Percentiles rank a stretch among this genome's conserved stretches.
Evolutionary conservation across 2,113 vertebrate species (phyloP).

Genomic region (Nyctereutes procyonoides): DNA sequence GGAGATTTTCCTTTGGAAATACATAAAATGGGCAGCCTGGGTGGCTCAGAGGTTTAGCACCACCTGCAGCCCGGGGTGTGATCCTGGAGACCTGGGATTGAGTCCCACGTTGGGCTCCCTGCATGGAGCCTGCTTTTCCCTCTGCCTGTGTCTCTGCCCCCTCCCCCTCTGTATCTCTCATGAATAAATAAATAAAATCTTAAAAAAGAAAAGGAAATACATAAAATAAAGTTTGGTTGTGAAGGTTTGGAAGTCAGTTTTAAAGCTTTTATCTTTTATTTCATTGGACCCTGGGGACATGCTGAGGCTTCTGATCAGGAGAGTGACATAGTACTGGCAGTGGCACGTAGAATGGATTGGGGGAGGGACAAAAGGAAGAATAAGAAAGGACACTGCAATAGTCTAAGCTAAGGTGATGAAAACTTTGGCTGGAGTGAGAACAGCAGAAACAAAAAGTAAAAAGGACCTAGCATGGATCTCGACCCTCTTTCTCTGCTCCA

Average conservation of each 20-base stretch:
- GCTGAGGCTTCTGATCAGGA: not conserved
- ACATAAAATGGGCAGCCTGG: not conserved
- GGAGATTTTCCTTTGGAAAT: not conserved
- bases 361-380: not conserved
- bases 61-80: too few species aligned
- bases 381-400: not conserved
- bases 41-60: too few species aligned
- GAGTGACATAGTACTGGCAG: not conserved
- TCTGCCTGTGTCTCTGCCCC: too few species aligned
- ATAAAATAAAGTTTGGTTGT: not conserved
- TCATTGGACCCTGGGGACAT: not conserved
- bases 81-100: too few species aligned
- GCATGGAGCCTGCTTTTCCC: too few species aligned
- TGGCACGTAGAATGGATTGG: not conserved
- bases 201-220: not conserved
- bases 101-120: too few species aligned
- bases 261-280: conserved; percentile 50
- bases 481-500: not conserved
- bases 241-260: not conserved
- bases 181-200: too few species aligned
- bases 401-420: not conserved
- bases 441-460: not conserved
- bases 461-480: not conserved
- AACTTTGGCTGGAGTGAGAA: not conserved
- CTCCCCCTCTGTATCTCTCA: too few species aligned